phyloP scores from a whole-genome alignment of 2,888 invertebrate genomes.

The Perithous albicinctus region DNA sequence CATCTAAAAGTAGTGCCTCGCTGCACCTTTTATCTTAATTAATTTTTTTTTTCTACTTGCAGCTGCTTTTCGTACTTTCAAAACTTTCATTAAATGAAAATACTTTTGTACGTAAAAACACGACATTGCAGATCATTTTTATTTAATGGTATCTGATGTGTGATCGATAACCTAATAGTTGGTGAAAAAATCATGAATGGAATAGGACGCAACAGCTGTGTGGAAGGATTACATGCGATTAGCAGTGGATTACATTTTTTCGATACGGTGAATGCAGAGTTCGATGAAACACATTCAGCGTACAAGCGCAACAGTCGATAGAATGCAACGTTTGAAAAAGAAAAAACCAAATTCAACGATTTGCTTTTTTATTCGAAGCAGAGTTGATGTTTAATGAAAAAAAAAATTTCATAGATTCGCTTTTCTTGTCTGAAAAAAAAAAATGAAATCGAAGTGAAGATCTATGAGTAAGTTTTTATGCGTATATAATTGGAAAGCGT shows the following conservation, averaged over 20 bases:
- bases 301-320: not conserved
- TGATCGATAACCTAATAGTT: slow-evolving; percentile 27
- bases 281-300: slow-evolving; percentile 25
- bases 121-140: not conserved
- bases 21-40: too few relatives aligned
- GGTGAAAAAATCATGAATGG: slow-evolving; percentile 36
- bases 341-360: not conserved
- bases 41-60: too few relatives aligned
- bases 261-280: not conserved
- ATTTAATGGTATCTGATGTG: not conserved
- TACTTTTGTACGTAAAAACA: not conserved
- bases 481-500: slow-evolving; percentile 46
- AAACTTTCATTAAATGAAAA: not conserved
- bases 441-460: slow-evolving; percentile 11
- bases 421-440: too few relatives aligned
- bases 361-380: not conserved
- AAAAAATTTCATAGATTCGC: not conserved
- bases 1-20: not conserved
- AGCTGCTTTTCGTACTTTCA: not conserved
- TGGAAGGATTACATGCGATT: slow-evolving; percentile 42
- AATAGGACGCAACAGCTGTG: slow-evolving; percentile 54
- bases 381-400: not conserved
- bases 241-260: slow-evolving; percentile 29
- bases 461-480: slow-evolving; percentile 3
- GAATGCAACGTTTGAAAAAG: too few relatives aligned